These are phyloP conservation scores for Cyphomyrus discorhynchus DNA, from an alignment of 2,113 vertebrate genomes.

Conservation along the genomic window DNA sequence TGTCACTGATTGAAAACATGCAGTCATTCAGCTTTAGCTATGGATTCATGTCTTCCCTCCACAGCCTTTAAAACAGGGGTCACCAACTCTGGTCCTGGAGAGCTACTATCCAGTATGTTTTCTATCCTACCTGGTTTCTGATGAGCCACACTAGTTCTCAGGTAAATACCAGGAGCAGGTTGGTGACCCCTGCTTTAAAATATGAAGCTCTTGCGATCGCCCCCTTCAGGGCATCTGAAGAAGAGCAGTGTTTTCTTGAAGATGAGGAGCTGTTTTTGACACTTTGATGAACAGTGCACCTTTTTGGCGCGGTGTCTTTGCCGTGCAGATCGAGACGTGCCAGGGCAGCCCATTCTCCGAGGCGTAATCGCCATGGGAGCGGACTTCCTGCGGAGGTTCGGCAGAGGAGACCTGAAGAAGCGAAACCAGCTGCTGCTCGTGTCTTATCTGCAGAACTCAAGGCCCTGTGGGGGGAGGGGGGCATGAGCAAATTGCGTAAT, in stretches of 20 bases:
- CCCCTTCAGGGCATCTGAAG: neutral
- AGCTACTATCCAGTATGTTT: too few relatives aligned
- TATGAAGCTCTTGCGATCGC: neutral
- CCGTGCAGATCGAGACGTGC: neutral
- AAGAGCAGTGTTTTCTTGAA: neutral
- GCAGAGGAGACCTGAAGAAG: neutral
- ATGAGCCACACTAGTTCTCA: too few relatives aligned
- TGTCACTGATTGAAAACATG: neutral
- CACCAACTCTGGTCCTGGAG: too few relatives aligned
- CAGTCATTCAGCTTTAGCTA: neutral
- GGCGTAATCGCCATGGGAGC: neutral
- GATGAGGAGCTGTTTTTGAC: neutral
- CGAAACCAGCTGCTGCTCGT: neutral
- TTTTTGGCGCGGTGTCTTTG: neutral
- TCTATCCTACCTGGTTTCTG: too few relatives aligned
- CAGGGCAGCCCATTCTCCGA: neutral
- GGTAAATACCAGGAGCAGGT: too few relatives aligned
- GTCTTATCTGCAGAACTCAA: neutral
- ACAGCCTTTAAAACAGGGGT: neutral
- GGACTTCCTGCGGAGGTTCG: neutral
- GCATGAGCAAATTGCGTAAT: constrained; percentile 46
- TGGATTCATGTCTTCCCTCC: neutral
- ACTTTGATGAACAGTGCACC: neutral
- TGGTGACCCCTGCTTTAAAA: neutral
- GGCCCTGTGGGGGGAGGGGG: neutral